Evolutionary conservation across 2,888 invertebrate genomes (phyloP), one percentile per base, ranked within the genome.

Genomic region (Agrenia bidenticulata): DNA sequence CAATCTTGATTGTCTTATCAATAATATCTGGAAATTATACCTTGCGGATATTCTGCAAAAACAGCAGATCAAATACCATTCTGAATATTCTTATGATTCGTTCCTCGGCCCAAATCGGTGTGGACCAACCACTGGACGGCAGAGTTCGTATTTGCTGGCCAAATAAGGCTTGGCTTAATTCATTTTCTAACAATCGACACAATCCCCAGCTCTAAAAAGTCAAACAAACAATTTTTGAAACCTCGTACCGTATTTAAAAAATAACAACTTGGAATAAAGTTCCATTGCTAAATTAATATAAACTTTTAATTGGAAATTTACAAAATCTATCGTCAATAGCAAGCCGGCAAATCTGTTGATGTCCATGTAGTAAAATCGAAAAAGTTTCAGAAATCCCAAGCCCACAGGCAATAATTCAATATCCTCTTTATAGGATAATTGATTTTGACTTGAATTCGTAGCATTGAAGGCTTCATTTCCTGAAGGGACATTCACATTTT

Each of bases 101-200:
- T 51, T 67, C 70, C 32, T 70, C 67, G 0, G 64, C 60, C 45
- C 64, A 39, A 41, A 70, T 63, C 5, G 66, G 66, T 1, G 70
- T 67, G 55, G 61, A 50, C 41, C 60, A n/a, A 49, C 65, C 67
- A 21, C 65, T 65, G 57, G 63, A 57, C 54, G 62, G 59, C 56
- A 67, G 13, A 19, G 54, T 53, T 59, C 55, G 39, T 61, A 59
- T 55, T 61, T 61, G 13, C 9, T n/a, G 21, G 5, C 65, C 67
- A 67, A 70, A 70, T 26, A 67, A 32, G 0, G 57, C 55, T 54
- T 70, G 70, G 24, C 65, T 67, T 24, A 67, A 49, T 64, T 70
- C 70, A 13, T 63, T 59, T 37, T 64, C 67, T 17, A 70, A 19
- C 0, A 70, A 49, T 55, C 67, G 67, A 50, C 62, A 63, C 7